Evolutionary conservation across 2,888 invertebrate genomes (phyloP).

Genomic region (Chrysolina oricalcia): DNA sequence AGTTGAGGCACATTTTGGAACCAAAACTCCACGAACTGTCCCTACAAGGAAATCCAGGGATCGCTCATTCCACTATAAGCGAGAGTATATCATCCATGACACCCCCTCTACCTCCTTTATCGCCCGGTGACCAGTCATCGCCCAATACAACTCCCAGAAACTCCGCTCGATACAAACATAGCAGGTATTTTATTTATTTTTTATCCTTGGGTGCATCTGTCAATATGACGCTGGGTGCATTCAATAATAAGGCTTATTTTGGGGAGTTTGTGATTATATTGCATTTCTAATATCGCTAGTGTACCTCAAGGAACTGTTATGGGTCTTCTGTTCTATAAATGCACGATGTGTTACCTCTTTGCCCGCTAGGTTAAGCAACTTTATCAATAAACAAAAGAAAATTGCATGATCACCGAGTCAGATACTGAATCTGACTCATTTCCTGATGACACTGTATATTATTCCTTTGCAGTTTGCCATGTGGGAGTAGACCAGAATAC

Average conservation of each 20-base stretch:
- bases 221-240: too few species aligned
- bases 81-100: slow-evolving; percentile 83
- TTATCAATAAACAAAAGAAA: too few species aligned
- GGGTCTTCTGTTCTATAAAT: neutral
- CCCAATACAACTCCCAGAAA: slow-evolving; percentile 71
- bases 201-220: neutral
- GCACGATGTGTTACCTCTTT: too few species aligned
- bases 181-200: slow-evolving; percentile 60
- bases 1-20: slow-evolving; percentile 84
- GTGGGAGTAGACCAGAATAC: slow-evolving; percentile 77
- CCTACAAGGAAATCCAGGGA: slow-evolving; percentile 74
- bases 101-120: slow-evolving; percentile 85
- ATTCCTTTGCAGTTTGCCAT: slow-evolving; percentile 75
- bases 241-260: too few species aligned
- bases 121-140: slow-evolving; percentile 77
- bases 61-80: slow-evolving; percentile 79
- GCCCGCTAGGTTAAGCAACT: too few species aligned
- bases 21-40: slow-evolving; percentile 80
- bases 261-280: neutral
- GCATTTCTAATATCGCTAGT: too few species aligned
- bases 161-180: slow-evolving; percentile 71
- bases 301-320: neutral
- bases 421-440: neutral
- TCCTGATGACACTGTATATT: neutral
- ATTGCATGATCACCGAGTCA: too few species aligned